phyloP scores from a whole-genome alignment of 2,888 invertebrate genomes.

The Melinopterus prodromus region DNA sequence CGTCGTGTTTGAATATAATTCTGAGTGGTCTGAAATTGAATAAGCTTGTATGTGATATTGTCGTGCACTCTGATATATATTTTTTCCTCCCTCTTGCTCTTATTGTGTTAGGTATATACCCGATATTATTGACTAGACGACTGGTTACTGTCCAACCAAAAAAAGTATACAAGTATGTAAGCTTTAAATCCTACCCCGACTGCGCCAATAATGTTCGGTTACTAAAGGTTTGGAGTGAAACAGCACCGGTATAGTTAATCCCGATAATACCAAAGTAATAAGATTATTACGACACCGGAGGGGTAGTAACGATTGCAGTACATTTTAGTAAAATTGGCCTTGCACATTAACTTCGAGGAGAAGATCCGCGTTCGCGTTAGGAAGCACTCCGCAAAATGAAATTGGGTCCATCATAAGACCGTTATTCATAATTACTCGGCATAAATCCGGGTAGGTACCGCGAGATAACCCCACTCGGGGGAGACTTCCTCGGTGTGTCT shows the following conservation, averaged over 20 bases:
- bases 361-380: background rate
- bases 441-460: background rate
- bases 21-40: constrained; percentile 57
- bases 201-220: background rate
- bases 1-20: constrained; percentile 56
- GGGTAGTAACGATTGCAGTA: background rate
- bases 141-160: too few relatives aligned
- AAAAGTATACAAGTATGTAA: background rate
- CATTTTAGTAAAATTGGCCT: constrained; percentile 4
- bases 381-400: constrained; percentile 4
- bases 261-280: background rate
- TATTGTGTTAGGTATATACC: background rate
- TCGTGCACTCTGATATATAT: background rate
- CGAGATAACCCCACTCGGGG: background rate
- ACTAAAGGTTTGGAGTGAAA: background rate
- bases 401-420: constrained; percentile 4
- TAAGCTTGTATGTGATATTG: constrained; percentile 53
- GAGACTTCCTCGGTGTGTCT: background rate
- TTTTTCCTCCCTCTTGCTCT: background rate
- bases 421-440: constrained; percentile 4
- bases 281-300: background rate
- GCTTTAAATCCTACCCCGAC: background rate
- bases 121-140: background rate
- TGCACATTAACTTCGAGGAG: background rate
- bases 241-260: background rate